Conservation (phyloP, 2,888 invertebrate species). For the Oligia strigilis region DNA sequence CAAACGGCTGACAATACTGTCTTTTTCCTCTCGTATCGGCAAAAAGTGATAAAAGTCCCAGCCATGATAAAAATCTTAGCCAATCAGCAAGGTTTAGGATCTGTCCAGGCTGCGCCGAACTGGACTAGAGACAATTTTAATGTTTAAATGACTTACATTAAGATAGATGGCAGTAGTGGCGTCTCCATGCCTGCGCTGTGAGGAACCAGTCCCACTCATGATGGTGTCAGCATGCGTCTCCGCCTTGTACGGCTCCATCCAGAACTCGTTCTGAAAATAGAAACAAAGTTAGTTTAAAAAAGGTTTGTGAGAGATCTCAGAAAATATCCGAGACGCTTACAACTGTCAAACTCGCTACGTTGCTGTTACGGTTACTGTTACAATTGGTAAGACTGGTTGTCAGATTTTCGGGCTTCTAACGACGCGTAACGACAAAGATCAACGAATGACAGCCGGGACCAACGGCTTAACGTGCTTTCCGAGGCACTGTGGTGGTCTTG, state of each 20-base stretch:
- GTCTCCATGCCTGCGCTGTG: conserved; percentile 78
- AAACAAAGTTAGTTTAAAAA: neutral
- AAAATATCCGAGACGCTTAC: neutral
- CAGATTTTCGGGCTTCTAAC: neutral
- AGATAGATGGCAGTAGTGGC: conserved; percentile 86
- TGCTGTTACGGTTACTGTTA: neutral
- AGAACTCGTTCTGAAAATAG: conserved; percentile 84
- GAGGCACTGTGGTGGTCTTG: neutral
- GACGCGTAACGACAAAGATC: neutral
- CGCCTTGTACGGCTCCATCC: conserved; percentile 86
- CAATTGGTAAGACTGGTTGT: neutral
- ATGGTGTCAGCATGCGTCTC: conserved; percentile 80
- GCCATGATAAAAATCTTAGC: neutral
- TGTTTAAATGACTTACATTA: conserved; percentile 76
- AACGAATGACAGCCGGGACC: neutral
- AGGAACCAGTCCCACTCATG: conserved; percentile 82
- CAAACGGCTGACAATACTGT: neutral
- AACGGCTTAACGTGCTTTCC: neutral
- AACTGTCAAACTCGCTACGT: neutral
- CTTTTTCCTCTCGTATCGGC: neutral
- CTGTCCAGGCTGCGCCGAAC: neutral
- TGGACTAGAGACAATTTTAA: neutral
- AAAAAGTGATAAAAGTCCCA: neutral
- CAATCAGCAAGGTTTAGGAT: neutral
- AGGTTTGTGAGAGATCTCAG: neutral